Base-by-base conservation (phyloP, 2,113 vertebrate genomes). In the Speoplatyrhinus poulsoni region DNA sequence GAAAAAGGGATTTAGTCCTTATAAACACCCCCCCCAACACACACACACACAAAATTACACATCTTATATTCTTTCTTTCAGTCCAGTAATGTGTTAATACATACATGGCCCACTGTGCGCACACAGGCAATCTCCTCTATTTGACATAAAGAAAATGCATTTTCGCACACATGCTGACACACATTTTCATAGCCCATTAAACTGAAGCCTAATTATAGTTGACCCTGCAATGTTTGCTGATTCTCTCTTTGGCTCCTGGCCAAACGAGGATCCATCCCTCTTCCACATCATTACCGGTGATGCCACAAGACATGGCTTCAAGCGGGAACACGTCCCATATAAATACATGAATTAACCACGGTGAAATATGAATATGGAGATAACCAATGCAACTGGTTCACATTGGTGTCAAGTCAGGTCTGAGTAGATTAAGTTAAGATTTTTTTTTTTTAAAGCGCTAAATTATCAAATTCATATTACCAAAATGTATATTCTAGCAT, bases 121-220 rank as follows among this genome's bases (percentile, higher is more conserved):
- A 49, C 54, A 66, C 0, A 66, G 71, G 32, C 47, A 52, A 65
- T 32, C 4, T 32, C 59, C 0, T 3, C 55, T 33, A 69, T 13
- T 70, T 67, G 5, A 77, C 71, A 79, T 48, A 65, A 69, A 55
- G 59, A 54, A 59, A 32, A 77, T 63, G 48, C 60, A 55, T 7
- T 48, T 61, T 16, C 48, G 46, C 49, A 1, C 52, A 26, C 64
- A 67, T 63, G 73, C 58, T 59, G 57, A 60, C 57, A 33, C 62
- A 48, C 41, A 33, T 80, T 46, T 72, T 69, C 72, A 77, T 73
- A 82, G 76, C 46, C 68, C 82, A 88, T 88, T 89, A 85, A 81
- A 69, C 53, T 65, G 47, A 76, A 68, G 82, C 49, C 74, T 88
- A 80, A 89, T 90, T 88, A 82, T 58, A 77, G 75, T 58, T 87